phyloP scores from a whole-genome alignment of 2,888 invertebrate species.

The Andrena praecox region DNA sequence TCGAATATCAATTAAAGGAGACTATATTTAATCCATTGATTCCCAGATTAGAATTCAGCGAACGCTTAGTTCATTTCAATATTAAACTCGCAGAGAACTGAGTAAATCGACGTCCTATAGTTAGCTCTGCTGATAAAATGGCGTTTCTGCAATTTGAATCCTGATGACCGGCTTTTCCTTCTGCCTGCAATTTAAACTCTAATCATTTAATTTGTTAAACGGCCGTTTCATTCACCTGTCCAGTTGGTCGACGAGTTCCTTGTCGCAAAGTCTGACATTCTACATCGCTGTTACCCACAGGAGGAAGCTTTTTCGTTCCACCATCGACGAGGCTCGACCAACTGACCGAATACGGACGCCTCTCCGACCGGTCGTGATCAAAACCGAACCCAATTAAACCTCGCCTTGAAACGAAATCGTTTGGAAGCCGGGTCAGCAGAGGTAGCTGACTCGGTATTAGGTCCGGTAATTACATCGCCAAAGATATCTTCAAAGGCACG shows the following conservation, averaged over 20 bases:
- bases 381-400: constrained; percentile 45
- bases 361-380: constrained; percentile 1
- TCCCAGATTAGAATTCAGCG: constrained; percentile 1
- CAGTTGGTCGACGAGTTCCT: background rate
- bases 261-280: background rate
- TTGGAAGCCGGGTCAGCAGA: constrained; percentile 10
- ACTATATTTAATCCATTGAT: constrained; percentile 6
- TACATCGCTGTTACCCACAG: background rate
- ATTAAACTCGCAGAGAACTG: too few relatives aligned
- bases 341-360: constrained; percentile 29
- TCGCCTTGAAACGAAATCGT: constrained; percentile 24
- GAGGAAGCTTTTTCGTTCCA: background rate
- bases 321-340: constrained; percentile 7
- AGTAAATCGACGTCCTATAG: too few relatives aligned
- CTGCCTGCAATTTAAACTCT: background rate
- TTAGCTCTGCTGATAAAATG: background rate
- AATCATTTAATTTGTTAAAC: background rate
- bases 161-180: background rate
- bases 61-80: background rate
- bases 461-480: constrained; percentile 32
- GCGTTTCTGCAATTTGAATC: background rate
- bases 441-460: constrained; percentile 16
- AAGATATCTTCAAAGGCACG: constrained; percentile 39
- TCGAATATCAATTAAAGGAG: background rate
- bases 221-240: too few relatives aligned